Percentiles rank a stretch among this genome's conserved stretches.
phyloP scores from a whole-genome alignment of 2,888 invertebrate species.

The Hypercompe scribonia region DNA sequence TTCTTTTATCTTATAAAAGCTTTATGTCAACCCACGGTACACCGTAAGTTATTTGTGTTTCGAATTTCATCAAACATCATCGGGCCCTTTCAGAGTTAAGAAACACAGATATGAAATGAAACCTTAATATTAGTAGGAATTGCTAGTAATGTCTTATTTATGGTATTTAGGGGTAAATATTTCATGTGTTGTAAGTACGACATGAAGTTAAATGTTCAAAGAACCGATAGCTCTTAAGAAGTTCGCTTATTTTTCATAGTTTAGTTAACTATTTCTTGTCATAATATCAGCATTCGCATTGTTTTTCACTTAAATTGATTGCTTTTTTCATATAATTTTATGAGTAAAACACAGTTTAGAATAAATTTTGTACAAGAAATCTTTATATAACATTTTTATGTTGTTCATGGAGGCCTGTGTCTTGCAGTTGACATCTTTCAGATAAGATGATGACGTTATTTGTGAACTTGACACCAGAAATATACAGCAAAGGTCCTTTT shows the following conservation, averaged over 20 bases:
- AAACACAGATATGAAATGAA: no score
- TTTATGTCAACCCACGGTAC: neutral
- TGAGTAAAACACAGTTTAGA: no score
- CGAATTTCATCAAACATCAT: neutral
- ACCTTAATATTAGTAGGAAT: no score
- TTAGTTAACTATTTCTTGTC: neutral
- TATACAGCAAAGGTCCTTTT: neutral
- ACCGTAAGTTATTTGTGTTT: neutral
- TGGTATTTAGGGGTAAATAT: neutral
- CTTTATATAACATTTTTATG: no score
- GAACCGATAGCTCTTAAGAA: no score
- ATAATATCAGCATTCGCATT: neutral
- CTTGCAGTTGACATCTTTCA: no score
- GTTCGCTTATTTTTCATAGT: no score
- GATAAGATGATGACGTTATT: no score
- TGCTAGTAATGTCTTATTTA: no score
- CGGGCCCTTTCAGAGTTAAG: neutral
- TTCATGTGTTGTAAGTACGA: neutral
- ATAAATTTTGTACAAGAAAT: neutral
- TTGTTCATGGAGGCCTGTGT: no score
- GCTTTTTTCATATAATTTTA: no score
- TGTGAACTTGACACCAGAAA: neutral
- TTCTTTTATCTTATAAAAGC: neutral
- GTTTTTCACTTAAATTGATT: neutral
- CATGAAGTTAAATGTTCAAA: no score